Base-by-base conservation (phyloP, 2,113 vertebrate species). In the Forbesichthys papilliferus region DNA sequence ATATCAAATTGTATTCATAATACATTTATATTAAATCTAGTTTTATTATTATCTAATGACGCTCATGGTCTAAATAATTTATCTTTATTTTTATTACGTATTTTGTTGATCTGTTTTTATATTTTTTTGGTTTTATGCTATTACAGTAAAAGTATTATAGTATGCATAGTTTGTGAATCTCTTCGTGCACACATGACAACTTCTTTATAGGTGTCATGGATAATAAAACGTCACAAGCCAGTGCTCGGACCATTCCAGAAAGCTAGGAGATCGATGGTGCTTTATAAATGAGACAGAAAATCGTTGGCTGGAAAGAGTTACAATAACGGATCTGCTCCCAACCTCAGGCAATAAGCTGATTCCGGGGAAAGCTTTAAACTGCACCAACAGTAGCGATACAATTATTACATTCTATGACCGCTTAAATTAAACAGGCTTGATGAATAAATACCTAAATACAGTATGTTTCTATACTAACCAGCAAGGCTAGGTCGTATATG, bases 201-300 rank as follows among this genome's bases (percentile, higher is more conserved):
- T 0, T 33, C 3, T 18, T 59, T 48, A 9, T 10, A 55, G 5
- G 9, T 18, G 16, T 11, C 51, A 66, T 11, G 3, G 33, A 55
- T n/a, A 1, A 27, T 20, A 10, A 12, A 48, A 55, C 36, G 27
- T 42, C 49, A 65, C 18, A 64, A 60, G 9, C 3, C 10, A 12
- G 63, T 66, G 64, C 11, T 54, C 56, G 52, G 48, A 8, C 53
- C 18, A 42, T 14, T 34, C 20, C 55, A 73, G 60, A 62, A 48
- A 63, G 34, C 53, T 16, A 72, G 36, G 18, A 51, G 42, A 69
- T 83, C 82, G 67, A 83, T 85, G 68, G 51, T 20, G 63, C 59
- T 73, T 78, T 58, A 73, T 52, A 74, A 56, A 81, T 42, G 49
- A 76, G 83, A 79, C 81, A 70, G 83, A n/a, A 89, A 83, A 79